Conservation (phyloP, 2,888 invertebrate species). For the Epiblema foenella region DNA sequence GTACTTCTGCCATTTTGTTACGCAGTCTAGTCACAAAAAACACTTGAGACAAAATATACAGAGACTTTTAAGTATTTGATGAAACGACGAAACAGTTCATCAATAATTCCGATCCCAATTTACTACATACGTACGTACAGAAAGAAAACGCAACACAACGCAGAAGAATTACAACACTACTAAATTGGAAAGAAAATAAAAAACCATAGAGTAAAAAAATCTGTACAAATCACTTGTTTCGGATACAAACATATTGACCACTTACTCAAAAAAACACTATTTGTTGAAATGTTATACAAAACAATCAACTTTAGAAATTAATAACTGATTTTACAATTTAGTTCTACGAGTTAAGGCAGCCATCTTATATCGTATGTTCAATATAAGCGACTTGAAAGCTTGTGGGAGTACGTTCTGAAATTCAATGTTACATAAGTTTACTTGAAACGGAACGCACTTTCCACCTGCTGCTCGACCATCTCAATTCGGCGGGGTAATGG, state of each 20-base stretch:
- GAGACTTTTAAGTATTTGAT: slow-evolving; percentile 18
- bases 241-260: slow-evolving; percentile 25
- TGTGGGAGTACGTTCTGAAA: slow-evolving; percentile 36
- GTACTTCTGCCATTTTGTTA: slow-evolving; percentile 71
- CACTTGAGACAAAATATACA: slow-evolving; percentile 27
- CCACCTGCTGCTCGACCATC: slow-evolving; percentile 52
- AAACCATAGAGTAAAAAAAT: slow-evolving; percentile 73
- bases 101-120: slow-evolving; percentile 38
- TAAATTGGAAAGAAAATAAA: slow-evolving; percentile 58
- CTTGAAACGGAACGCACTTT: slow-evolving; percentile 68
- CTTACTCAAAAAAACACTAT: slow-evolving; percentile 25
- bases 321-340: neutral
- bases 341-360: slow-evolving; percentile 30
- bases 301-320: neutral
- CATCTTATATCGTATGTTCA: slow-evolving; percentile 32
- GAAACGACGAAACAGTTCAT: slow-evolving; percentile 23
- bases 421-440: slow-evolving; percentile 45
- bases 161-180: slow-evolving; percentile 47
- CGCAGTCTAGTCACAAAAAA: slow-evolving; percentile 31
- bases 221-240: slow-evolving; percentile 42
- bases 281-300: neutral
- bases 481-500: slow-evolving; percentile 69
- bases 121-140: slow-evolving; percentile 19
- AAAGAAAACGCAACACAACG: slow-evolving; percentile 39
- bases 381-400: slow-evolving; percentile 3